Evolutionary conservation across 2,113 vertebrate species (phyloP).

Genomic region (Saguinus midas): DNA sequence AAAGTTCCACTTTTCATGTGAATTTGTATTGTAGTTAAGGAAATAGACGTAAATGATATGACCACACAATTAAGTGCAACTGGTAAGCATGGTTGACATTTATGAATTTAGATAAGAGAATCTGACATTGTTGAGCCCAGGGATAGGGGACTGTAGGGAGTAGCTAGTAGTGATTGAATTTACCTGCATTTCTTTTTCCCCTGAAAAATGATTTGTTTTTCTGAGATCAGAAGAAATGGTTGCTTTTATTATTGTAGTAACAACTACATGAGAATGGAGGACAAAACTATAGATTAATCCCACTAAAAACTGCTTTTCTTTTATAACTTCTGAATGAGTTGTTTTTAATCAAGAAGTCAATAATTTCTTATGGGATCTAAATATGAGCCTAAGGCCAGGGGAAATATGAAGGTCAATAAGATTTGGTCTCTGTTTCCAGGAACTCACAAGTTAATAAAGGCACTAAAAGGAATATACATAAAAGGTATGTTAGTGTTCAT

Average conservation of each 20-base stretch:
- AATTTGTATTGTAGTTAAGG: not conserved
- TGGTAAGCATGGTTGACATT: not conserved
- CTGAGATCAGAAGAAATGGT: not conserved
- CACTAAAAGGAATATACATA: not conserved
- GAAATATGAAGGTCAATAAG: not conserved
- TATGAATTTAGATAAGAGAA: not conserved
- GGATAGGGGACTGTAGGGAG: rapidly evolving
- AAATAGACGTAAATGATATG: not conserved
- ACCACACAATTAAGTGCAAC: not conserved
- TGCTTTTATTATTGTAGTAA: not conserved
- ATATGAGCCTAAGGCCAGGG: not conserved
- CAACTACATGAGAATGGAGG: not conserved
- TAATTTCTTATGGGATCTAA: not conserved
- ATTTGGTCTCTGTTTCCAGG: not conserved
- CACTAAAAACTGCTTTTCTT: not conserved
- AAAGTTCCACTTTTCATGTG: not conserved
- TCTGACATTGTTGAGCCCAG: not conserved
- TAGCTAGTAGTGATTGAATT: not conserved
- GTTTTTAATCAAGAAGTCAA: not conserved
- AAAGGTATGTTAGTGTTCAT: not conserved
- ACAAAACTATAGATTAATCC: not conserved
- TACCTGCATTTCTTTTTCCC: not conserved
- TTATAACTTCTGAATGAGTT: not conserved
- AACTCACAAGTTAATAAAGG: not conserved
- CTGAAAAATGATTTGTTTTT: not conserved